A percentile compares a stretch with the other conserved stretches of the same genome.
phyloP scores from a whole-genome alignment of 2,888 invertebrate genomes.

The Leucophenga maculata region DNA sequence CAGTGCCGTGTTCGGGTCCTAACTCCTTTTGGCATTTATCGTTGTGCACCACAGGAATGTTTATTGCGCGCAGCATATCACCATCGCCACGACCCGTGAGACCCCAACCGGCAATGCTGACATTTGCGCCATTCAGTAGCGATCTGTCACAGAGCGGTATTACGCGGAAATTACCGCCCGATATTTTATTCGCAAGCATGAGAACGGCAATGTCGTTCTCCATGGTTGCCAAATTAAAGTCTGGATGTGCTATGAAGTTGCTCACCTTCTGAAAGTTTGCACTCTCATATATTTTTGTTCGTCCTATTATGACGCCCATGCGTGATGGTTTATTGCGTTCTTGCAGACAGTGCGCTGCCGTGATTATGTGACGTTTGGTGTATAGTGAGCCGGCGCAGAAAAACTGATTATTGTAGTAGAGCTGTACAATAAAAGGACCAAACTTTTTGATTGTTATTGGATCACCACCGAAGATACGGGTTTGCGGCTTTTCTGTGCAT shows the following conservation, averaged over 20 bases:
- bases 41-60: constrained; percentile 22
- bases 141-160: constrained; percentile 26
- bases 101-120: constrained; percentile 44
- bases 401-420: not conserved
- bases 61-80: constrained; percentile 20
- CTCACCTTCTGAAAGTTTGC: constrained; percentile 23
- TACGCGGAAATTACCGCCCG: constrained; percentile 14
- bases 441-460: not conserved
- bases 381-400: constrained; percentile 41
- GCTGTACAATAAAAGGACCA: constrained; percentile 39
- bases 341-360: constrained; percentile 45
- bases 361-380: constrained; percentile 30
- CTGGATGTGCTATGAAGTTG: constrained; percentile 33
- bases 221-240: constrained; percentile 19
- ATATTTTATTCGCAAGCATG: not conserved
- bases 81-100: not conserved
- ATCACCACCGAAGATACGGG: constrained; percentile 33
- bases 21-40: constrained; percentile 28
- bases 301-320: constrained; percentile 30
- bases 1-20: constrained; percentile 14
- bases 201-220: constrained; percentile 44
- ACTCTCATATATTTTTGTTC: not conserved
- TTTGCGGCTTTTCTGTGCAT: too few relatives aligned
- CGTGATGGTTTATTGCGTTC: not conserved
- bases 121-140: constrained; percentile 1